A percentile compares a stretch with the other conserved stretches of the same genome.
Evolutionary conservation across 1,140 invertebrate genomes (phyloP).

Genomic region (Octopus sinensis): DNA sequence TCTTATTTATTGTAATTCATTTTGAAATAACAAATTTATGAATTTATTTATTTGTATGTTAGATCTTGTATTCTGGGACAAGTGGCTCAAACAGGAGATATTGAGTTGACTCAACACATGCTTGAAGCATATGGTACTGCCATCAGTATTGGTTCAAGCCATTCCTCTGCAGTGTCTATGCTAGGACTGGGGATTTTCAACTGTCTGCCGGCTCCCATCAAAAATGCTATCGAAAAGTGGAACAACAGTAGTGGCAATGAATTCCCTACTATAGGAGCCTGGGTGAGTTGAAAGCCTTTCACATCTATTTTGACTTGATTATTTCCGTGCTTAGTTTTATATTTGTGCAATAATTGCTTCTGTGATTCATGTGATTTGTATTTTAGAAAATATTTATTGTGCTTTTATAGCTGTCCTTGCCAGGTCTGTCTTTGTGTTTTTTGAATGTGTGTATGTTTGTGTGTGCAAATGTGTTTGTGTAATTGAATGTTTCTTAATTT

Average conservation of each 20-base stretch:
- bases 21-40: neutral
- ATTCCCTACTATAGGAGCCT: constrained; percentile 57
- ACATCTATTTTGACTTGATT: too few relatives aligned
- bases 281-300: constrained; percentile 45
- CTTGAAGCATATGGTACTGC: constrained; percentile 60
- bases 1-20: neutral
- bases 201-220: constrained; percentile 63
- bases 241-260: constrained; percentile 60
- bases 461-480: too few relatives aligned
- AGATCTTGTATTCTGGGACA: constrained; percentile 60
- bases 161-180: constrained; percentile 58
- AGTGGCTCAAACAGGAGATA: constrained; percentile 44
- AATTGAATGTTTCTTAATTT: too few relatives aligned
- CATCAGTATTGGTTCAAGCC: constrained; percentile 64
- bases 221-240: constrained; percentile 68
- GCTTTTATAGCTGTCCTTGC: too few relatives aligned
- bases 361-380: too few relatives aligned
- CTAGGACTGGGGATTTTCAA: constrained; percentile 63
- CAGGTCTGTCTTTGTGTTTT: too few relatives aligned
- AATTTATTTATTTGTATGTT: constrained; percentile 15
- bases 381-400: too few relatives aligned
- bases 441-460: too few relatives aligned
- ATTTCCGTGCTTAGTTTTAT: too few relatives aligned
- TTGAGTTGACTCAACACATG: constrained; percentile 34
- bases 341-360: too few relatives aligned